Evolutionary conservation across 2,888 invertebrate genomes (phyloP).

Genomic region (Megalurothrips usitatus): DNA sequence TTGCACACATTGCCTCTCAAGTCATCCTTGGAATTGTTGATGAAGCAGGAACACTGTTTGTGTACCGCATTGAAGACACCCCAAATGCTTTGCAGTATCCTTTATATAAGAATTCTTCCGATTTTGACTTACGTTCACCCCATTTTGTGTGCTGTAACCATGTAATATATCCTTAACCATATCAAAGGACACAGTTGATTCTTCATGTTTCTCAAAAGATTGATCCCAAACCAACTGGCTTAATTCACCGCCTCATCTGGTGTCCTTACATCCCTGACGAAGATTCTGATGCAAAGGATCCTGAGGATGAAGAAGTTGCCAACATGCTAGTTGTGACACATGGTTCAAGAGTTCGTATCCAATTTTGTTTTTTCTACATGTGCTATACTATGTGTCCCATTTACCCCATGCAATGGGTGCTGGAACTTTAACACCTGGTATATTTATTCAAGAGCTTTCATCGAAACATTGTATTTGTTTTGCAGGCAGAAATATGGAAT

Average conservation of each 20-base stretch:
- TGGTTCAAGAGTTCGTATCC: conserved; percentile 51
- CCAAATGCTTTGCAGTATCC: conserved; percentile 56
- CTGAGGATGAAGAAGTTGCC: conserved; percentile 61
- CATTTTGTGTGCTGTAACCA: too few species aligned
- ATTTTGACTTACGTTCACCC: not conserved
- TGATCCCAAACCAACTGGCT: conserved; percentile 41
- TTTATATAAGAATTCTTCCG: conserved; percentile 38
- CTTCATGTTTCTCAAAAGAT: conserved; percentile 31
- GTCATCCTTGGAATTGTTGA: conserved; percentile 84
- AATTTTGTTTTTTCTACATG: conserved; percentile 30
- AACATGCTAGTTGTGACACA: conserved; percentile 77
- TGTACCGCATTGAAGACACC: conserved; percentile 68
- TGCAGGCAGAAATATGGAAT: conserved; percentile 55
- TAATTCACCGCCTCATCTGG: conserved; percentile 75
- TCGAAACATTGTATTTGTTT: conserved; percentile 41
- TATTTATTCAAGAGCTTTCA: conserved; percentile 40
- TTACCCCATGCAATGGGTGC: too few species aligned
- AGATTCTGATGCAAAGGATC: conserved; percentile 41
- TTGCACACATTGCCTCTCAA: conserved; percentile 75
- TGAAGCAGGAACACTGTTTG: conserved; percentile 74
- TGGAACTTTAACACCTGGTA: too few species aligned
- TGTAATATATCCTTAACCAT: conserved; percentile 27
- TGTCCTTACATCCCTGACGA: conserved; percentile 83
- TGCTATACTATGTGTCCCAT: too few species aligned
- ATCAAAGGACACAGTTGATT: conserved; percentile 26